Conservation (phyloP, 2,888 invertebrate species). For the Limnephilus auricula region DNA sequence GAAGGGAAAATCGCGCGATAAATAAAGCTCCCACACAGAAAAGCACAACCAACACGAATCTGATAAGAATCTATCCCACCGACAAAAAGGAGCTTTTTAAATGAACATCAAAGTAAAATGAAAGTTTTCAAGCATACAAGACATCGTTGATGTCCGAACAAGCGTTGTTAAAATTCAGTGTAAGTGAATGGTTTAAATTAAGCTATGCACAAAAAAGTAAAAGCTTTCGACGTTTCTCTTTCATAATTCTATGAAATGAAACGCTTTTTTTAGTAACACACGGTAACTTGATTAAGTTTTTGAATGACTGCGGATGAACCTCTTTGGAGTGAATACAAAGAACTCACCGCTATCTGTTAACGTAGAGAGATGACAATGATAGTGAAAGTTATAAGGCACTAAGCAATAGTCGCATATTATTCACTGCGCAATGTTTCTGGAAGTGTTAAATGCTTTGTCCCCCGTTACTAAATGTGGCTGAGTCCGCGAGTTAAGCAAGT, state of each 20-base stretch:
- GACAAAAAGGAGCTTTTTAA: not conserved
- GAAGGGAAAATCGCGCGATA: not conserved
- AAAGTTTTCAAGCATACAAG: not conserved
- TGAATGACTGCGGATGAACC: not conserved
- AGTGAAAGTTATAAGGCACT: conserved; percentile 29
- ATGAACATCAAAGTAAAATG: not conserved
- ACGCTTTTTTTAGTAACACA: not conserved
- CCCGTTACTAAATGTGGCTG: not conserved
- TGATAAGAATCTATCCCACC: not conserved
- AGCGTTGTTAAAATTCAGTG: not conserved
- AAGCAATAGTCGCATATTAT: not conserved
- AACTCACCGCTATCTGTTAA: not conserved
- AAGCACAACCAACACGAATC: not conserved
- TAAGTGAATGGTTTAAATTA: not conserved
- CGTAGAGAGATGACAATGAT: conserved; percentile 35
- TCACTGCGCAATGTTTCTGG: too few relatives aligned
- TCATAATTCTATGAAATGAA: not conserved
- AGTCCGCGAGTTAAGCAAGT: not conserved
- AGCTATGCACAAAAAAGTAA: not conserved
- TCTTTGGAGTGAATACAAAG: conserved; percentile 26
- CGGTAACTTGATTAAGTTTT: not conserved
- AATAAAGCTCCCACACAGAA: not conserved
- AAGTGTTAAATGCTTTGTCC: not conserved
- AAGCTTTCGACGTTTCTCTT: not conserved
- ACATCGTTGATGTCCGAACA: conserved; percentile 6